Evolutionary conservation across 2,113 vertebrate species (phyloP).

Genomic region (Sus scrofa): DNA sequence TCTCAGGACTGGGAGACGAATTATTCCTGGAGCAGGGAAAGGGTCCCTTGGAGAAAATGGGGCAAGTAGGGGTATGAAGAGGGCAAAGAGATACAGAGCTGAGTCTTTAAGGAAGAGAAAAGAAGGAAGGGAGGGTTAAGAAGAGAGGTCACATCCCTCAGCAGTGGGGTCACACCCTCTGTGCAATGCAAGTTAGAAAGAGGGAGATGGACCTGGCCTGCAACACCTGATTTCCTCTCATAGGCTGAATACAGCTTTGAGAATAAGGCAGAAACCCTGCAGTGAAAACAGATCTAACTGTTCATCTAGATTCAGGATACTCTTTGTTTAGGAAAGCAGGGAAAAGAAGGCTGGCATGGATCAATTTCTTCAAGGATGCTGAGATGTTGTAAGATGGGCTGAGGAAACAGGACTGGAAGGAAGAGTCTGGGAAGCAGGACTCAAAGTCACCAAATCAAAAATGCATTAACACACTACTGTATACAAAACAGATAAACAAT

Average conservation of each 20-base stretch:
- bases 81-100: not conserved
- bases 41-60: not conserved
- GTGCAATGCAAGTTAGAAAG: not conserved
- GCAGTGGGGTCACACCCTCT: not conserved
- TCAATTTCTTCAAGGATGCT: not conserved
- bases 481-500: too few species aligned
- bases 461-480: too few species aligned
- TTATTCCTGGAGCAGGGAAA: not conserved
- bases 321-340: not conserved
- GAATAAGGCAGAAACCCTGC: not conserved
- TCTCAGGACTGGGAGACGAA: not conserved
- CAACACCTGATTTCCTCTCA: not conserved
- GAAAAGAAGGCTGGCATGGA: not conserved
- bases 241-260: not conserved
- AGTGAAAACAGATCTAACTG: not conserved
- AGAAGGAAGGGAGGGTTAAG: not conserved
- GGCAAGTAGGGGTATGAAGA: not conserved
- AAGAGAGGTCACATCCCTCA: not conserved
- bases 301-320: not conserved
- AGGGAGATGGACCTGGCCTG: not conserved
- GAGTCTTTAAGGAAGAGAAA: not conserved
- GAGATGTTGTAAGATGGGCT: not conserved
- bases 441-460: not conserved
- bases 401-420: not conserved
- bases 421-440: not conserved